phyloP scores from a whole-genome alignment of 2,888 invertebrate species.

The Pyrochroa serraticornis region DNA sequence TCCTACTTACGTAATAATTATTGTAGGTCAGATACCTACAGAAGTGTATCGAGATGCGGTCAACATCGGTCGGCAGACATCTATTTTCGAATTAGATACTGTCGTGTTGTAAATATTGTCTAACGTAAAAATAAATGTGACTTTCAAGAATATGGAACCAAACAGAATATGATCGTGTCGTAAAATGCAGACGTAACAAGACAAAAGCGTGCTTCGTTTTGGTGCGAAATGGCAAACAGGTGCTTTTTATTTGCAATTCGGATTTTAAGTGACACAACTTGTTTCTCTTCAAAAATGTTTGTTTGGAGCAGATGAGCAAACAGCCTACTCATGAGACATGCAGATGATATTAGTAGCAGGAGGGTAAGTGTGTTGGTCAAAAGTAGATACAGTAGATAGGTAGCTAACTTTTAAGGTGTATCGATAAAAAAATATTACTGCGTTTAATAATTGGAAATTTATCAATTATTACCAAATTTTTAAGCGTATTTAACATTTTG shows the following conservation, averaged over 20 bases:
- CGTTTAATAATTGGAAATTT: no score
- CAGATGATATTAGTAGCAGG: conserved; percentile 65
- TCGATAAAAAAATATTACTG: neutral
- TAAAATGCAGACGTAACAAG: conserved; percentile 28
- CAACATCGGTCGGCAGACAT: conserved; percentile 1
- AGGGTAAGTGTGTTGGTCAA: conserved; percentile 53
- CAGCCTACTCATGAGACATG: conserved; percentile 57
- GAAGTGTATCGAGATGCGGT: conserved; percentile 2
- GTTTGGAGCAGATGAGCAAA: conserved; percentile 23
- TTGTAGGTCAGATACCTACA: conserved; percentile 10
- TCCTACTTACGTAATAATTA: neutral
- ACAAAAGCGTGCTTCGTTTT: conserved; percentile 21
- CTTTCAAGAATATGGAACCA: conserved; percentile 13
- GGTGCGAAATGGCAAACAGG: conserved; percentile 32
- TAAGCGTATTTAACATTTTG: no score
- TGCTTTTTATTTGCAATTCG: conserved; percentile 22
- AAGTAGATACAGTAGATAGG: neutral
- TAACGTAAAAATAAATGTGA: conserved; percentile 17
- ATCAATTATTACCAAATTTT: no score
- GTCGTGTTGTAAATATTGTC: conserved; percentile 2
- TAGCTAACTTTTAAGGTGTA: neutral
- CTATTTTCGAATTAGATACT: no score
- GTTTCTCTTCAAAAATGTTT: conserved; percentile 14
- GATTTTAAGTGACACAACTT: conserved; percentile 24
- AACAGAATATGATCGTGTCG: conserved; percentile 25